phyloP scores from a whole-genome alignment of 2,888 invertebrate species.

The Atrina japonica region DNA sequence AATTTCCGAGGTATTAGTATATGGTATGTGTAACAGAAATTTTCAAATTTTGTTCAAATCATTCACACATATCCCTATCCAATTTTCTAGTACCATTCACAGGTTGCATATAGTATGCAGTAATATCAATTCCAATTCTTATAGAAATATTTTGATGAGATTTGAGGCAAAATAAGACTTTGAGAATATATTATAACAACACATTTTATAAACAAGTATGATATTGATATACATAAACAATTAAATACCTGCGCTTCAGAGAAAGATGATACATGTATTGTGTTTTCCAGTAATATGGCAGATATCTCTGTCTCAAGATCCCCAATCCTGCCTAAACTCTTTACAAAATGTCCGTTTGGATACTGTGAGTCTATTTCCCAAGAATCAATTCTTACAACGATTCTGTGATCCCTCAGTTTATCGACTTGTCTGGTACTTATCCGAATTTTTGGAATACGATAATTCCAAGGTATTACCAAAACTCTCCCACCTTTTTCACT shows the following conservation, averaged over 20 bases:
- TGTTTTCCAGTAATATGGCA: constrained; percentile 74
- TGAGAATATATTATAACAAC: too few relatives aligned
- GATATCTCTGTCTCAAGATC: constrained; percentile 77
- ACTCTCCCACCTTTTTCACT: constrained; percentile 68
- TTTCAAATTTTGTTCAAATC: too few relatives aligned
- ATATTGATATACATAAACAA: too few relatives aligned
- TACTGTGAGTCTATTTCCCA: constrained; percentile 76
- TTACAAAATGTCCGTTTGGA: constrained; percentile 78
- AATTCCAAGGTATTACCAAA: constrained; percentile 77
- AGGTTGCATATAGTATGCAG: too few relatives aligned
- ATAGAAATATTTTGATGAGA: too few relatives aligned
- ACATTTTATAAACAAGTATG: too few relatives aligned
- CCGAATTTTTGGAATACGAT: constrained; percentile 77
- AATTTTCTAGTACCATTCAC: too few relatives aligned
- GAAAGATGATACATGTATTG: constrained; percentile 67
- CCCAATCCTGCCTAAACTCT: constrained; percentile 73
- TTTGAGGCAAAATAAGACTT: too few relatives aligned
- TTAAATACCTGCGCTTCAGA: constrained; percentile 71
- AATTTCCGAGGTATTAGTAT: too few relatives aligned
- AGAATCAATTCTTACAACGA: constrained; percentile 76
- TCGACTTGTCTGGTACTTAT: constrained; percentile 75
- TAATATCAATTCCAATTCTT: too few relatives aligned
- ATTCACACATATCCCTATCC: too few relatives aligned
- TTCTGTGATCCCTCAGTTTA: constrained; percentile 70
- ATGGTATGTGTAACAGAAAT: too few relatives aligned